Evolutionary conservation across 1,140 invertebrate genomes (phyloP).

Genomic region (Musca vetustissima): DNA sequence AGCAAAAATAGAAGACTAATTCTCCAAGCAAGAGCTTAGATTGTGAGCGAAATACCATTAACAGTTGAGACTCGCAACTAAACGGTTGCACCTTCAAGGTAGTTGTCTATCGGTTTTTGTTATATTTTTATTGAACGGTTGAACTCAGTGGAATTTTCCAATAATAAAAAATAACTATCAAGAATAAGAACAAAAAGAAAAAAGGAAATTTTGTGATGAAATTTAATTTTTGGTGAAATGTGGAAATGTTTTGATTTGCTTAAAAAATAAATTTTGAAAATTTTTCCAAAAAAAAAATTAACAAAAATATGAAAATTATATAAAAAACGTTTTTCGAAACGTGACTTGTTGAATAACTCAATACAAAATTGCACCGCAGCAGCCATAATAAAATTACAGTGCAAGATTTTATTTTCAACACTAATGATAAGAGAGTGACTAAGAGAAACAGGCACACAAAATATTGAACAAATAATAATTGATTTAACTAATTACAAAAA

Average conservation of each 20-base stretch:
- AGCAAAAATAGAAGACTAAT: too few relatives aligned
- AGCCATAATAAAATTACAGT: constrained; percentile 3
- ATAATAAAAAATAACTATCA: too few relatives aligned
- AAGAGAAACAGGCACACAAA: background rate
- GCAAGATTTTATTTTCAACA: background rate
- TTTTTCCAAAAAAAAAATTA: background rate
- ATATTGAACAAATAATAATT: background rate
- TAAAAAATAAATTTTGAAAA: background rate
- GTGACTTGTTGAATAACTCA: constrained; percentile 15
- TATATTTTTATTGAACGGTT: too few relatives aligned
- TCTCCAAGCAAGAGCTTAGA: too few relatives aligned
- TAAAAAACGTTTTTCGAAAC: background rate
- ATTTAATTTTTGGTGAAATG: background rate
- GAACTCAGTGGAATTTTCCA: too few relatives aligned
- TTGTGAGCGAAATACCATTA: too few relatives aligned
- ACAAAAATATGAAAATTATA: background rate
- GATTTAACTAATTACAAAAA: background rate
- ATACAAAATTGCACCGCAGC: background rate
- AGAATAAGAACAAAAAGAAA: too few relatives aligned
- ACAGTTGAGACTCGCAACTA: too few relatives aligned
- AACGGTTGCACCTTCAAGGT: too few relatives aligned
- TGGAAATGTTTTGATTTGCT: too few relatives aligned
- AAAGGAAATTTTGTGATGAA: too few relatives aligned
- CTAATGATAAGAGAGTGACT: background rate
- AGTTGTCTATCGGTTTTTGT: too few relatives aligned